phyloP scores from a whole-genome alignment of 2,113 vertebrate species.

The Odontophorus gujanensis region DNA sequence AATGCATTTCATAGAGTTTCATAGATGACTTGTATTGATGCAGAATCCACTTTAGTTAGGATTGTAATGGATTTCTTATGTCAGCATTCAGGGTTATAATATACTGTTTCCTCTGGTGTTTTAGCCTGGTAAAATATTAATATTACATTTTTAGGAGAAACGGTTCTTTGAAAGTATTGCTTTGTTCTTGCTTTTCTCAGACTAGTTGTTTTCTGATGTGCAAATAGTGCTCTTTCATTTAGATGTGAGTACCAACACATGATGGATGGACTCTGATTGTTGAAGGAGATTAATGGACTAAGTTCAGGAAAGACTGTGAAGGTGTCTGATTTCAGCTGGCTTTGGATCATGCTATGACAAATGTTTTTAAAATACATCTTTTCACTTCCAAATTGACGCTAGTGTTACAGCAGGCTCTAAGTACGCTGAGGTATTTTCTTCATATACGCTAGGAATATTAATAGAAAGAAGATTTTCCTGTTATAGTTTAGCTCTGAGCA shows the following conservation, averaged over 20 bases:
- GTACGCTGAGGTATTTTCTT: neutral
- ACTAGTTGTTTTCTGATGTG: neutral
- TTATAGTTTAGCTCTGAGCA: neutral
- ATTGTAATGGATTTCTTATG: constrained; percentile 60
- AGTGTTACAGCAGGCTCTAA: neutral
- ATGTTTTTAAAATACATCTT: neutral
- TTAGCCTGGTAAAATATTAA: constrained; percentile 43
- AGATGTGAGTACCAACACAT: neutral
- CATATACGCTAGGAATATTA: neutral
- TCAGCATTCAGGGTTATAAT: constrained; percentile 33
- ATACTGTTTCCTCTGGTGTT: constrained; percentile 8
- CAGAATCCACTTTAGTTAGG: constrained; percentile 58
- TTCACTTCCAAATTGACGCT: neutral
- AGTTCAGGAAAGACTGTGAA: neutral
- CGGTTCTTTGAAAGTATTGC: neutral
- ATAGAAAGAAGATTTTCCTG: neutral
- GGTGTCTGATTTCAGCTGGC: neutral
- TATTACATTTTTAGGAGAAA: constrained; percentile 43
- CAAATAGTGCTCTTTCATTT: neutral
- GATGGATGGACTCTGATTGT: neutral
- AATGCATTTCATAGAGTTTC: constrained; percentile 19
- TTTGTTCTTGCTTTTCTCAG: constrained; percentile 17
- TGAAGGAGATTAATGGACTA: neutral
- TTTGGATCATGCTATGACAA: neutral
- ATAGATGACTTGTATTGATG: constrained; percentile 13